These are phyloP conservation scores for Ernsta delagoae DNA, from an alignment of 2,888 invertebrate species.

Conservation along the genomic window DNA sequence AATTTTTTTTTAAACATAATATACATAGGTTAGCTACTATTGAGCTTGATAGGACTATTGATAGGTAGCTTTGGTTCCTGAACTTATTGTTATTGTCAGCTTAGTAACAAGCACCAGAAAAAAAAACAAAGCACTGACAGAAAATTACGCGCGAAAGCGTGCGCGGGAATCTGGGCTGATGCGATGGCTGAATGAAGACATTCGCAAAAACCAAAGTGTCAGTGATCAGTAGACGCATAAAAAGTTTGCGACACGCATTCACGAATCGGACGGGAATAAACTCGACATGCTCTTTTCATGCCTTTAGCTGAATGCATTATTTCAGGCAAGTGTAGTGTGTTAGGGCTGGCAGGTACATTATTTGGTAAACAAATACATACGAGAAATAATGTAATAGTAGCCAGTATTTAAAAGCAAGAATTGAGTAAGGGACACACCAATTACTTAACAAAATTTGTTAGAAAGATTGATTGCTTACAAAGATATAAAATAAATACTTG, in stretches of 20 bases:
- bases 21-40: too few species aligned
- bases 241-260: conserved; percentile 51
- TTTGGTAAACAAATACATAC: too few species aligned
- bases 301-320: conserved; percentile 52
- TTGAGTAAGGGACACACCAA: too few species aligned
- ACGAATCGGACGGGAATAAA: conserved; percentile 50
- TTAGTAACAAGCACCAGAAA: background rate
- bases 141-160: conserved; percentile 46
- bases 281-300: conserved; percentile 49
- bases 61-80: too few species aligned
- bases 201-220: conserved; percentile 52
- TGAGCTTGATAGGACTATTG: too few species aligned
- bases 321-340: conserved; percentile 50
- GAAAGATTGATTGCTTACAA: too few species aligned
- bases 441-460: too few species aligned
- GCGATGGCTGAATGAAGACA: conserved; percentile 59
- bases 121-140: background rate
- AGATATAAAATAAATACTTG: too few species aligned
- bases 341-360: conserved; percentile 27
- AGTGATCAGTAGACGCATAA: conserved; percentile 57
- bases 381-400: too few species aligned
- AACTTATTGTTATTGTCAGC: too few species aligned
- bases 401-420: too few species aligned
- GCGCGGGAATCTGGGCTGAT: conserved; percentile 50
- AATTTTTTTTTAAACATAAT: too few species aligned